Conservation (phyloP, 2,797 vertebrate species). For the Harpagifer antarcticus region DNA sequence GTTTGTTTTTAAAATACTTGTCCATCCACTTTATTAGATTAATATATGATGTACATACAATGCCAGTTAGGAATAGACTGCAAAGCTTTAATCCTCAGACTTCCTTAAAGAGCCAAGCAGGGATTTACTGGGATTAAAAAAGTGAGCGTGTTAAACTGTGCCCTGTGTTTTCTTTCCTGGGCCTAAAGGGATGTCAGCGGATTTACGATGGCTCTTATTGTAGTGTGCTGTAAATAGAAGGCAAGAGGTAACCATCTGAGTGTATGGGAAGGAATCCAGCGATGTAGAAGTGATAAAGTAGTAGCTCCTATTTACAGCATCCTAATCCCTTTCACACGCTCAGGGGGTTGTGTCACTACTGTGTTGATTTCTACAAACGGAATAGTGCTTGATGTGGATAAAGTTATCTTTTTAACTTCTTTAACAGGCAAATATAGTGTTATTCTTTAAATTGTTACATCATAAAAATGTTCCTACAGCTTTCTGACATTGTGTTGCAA, state of each 20-base stretch:
- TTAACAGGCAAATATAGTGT: neutral
- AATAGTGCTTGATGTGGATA: neutral
- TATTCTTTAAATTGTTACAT: neutral
- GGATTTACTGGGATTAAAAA: conserved; percentile 67
- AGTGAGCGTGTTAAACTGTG: conserved; percentile 66
- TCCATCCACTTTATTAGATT: conserved; percentile 25
- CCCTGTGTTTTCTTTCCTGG: conserved; percentile 29
- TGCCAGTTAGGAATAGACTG: conserved; percentile 26
- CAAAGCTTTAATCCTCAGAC: conserved; percentile 41
- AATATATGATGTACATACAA: neutral
- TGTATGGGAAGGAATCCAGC: neutral
- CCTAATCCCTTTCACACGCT: conserved; percentile 21
- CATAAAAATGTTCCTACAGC: neutral
- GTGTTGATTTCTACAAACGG: neutral
- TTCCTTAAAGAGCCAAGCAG: conserved; percentile 50
- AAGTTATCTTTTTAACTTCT: neutral
- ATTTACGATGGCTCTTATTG: conserved; percentile 42
- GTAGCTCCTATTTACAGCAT: conserved; percentile 46
- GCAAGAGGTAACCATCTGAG: neutral
- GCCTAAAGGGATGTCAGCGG: conserved; percentile 50
- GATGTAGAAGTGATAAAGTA: conserved; percentile 15
- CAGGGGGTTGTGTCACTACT: conserved; percentile 16
- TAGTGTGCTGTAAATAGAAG: conserved; percentile 64
- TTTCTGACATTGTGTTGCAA: neutral
- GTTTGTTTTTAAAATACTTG: conserved; percentile 18